Evolutionary conservation across 2,797 vertebrate species (phyloP).

Genomic region (Periophthalmus magnuspinnatus): DNA sequence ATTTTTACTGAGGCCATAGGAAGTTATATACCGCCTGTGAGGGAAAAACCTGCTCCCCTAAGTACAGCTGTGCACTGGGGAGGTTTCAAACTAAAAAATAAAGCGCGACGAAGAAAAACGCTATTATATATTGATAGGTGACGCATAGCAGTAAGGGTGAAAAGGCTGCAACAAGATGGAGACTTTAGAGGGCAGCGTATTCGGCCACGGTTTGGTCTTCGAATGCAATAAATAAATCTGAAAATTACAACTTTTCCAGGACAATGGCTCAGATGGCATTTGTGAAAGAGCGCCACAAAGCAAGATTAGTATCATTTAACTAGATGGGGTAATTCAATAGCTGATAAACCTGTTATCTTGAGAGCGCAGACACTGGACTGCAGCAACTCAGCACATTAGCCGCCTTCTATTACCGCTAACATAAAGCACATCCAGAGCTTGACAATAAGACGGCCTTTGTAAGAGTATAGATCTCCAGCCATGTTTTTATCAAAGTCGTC

Average conservation of each 20-base stretch:
- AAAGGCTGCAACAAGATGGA: neutral
- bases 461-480: neutral
- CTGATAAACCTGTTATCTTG: conserved; percentile 67
- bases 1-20: conserved; percentile 61
- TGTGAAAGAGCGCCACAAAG: conserved; percentile 30
- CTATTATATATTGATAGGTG: conserved; percentile 54
- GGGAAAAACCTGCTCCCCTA: conserved; percentile 38
- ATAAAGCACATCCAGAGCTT: conserved; percentile 35
- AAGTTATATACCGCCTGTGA: conserved; percentile 54
- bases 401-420: conserved; percentile 37
- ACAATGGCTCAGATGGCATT: conserved; percentile 29
- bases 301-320: conserved; percentile 69
- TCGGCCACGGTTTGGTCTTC: conserved; percentile 28
- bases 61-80: conserved; percentile 37
- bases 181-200: conserved; percentile 24
- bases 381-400: conserved; percentile 41
- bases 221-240: conserved; percentile 20
- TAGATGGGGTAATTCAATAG: conserved; percentile 50
- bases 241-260: conserved; percentile 21
- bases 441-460: neutral
- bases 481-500: neutral
- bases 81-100: conserved; percentile 38
- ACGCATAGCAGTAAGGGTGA: neutral
- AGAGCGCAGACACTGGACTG: conserved; percentile 47
- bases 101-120: conserved; percentile 29